Evolutionary conservation across 1,140 invertebrate species (phyloP), one percentile per base, ranked within the genome.

Genomic region (Penaeus vannamei): DNA sequence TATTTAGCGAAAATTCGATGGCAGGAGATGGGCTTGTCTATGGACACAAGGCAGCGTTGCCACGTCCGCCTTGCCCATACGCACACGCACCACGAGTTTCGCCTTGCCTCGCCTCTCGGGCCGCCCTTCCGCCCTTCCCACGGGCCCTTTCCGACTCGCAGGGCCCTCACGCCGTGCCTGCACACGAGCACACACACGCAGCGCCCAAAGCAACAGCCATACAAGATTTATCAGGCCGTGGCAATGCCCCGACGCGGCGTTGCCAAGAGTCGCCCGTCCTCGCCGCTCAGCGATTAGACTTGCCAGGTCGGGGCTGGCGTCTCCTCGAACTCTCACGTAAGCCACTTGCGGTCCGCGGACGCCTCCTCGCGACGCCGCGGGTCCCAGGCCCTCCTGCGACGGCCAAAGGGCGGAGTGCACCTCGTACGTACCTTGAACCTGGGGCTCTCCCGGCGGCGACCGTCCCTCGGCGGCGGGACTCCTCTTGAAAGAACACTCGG

Each of bases 1-100:
- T 53, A 53, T 53, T 53, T 53, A 53, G 53, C 53, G 53, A 53
- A 53, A 53, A 53, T 53, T 53, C 53, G 53, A 53, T 53, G 53
- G 69, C 26, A 86, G 85, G 79, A 86, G n/a, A 77, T 86, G 46
- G 60, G 72, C 85, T 86, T 86, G 59, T 86, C 72, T 79, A 86
- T 80, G 76, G 85, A 46, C 46, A 46, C 46, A 85, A 26, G 19
- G 60, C 85, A n/a, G 26, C 29, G 76, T 61, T 86, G 85, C 85
- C 85, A 80, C 53, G 36, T 86, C 53, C 46, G n/a, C 46, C 19
- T 29, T 36, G 22, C 64, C 12, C n/a, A 85, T 42, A 82, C n/a
- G 36, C 80, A 59, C 36, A 82, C 19, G 12, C 42, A 83, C 22
- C 53, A n/a, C 12, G 29, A 22, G 7, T n/a, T 53, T 53, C 53